Conservation (phyloP, 2,797 vertebrate species). For the Periparus ater region DNA sequence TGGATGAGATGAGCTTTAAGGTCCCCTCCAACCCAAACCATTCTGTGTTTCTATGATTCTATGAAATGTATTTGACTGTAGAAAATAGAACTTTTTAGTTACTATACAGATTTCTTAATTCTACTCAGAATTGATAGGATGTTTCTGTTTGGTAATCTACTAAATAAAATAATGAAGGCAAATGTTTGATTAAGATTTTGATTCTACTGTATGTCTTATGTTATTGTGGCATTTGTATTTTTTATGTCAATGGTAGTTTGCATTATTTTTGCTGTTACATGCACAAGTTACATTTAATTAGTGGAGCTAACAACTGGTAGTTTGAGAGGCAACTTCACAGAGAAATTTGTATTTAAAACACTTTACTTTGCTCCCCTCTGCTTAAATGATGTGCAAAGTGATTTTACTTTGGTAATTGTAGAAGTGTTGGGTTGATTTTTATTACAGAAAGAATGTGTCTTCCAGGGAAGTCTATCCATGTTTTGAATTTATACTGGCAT, state of each 20-base stretch:
- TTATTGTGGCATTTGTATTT: background rate
- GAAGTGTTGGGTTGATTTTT: background rate
- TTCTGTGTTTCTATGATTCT: background rate
- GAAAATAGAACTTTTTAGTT: background rate
- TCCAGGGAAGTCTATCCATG: constrained; percentile 3
- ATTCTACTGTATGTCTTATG: background rate
- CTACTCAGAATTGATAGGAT: background rate
- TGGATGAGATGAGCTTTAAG: background rate
- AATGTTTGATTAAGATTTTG: background rate
- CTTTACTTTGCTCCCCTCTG: background rate
- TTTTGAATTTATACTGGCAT: constrained; percentile 68
- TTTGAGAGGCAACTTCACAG: background rate
- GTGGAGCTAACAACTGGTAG: background rate
- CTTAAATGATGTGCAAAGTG: background rate
- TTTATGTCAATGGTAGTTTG: background rate
- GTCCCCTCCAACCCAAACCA: background rate
- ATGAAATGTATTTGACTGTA: background rate
- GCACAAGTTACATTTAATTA: background rate
- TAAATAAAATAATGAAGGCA: background rate
- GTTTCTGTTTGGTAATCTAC: background rate
- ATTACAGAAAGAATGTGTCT: constrained; percentile 23
- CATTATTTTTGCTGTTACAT: background rate
- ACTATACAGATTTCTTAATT: background rate
- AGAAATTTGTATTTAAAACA: background rate
- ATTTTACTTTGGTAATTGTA: background rate